Evolutionary conservation across 1,140 invertebrate species (phyloP).

Genomic region (Drosophila yakuba): DNA sequence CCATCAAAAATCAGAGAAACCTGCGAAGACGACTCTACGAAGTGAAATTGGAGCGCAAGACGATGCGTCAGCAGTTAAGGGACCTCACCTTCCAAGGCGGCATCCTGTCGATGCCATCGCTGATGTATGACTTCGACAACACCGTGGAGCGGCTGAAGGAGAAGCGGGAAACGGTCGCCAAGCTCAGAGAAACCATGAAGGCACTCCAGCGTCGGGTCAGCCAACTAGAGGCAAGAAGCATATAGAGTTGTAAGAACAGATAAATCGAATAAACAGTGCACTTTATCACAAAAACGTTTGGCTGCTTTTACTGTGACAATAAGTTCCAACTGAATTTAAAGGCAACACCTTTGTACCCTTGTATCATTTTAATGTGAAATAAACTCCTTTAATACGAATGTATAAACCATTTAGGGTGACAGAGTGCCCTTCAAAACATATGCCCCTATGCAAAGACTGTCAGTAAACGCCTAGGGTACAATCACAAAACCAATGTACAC

Average conservation of each 20-base stretch:
- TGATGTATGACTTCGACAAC: conserved; percentile 70
- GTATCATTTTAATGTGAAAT: no score
- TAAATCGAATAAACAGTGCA: neutral
- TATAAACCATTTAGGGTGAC: no score
- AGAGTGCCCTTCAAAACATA: no score
- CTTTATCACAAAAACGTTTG: neutral
- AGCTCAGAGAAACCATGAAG: conserved; percentile 39
- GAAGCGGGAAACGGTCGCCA: conserved; percentile 2
- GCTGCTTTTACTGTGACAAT: no score
- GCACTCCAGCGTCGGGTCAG: conserved; percentile 17
- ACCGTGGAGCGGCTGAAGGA: conserved; percentile 37
- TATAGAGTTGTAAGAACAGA: neutral
- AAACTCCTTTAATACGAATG: no score
- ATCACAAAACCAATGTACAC: conserved; percentile 17
- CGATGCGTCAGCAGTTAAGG: conserved; percentile 23
- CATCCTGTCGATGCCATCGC: conserved; percentile 61
- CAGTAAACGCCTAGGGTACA: neutral
- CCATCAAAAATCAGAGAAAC: neutral
- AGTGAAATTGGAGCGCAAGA: conserved; percentile 28
- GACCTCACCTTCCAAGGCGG: conserved; percentile 58
- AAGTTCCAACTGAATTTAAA: neutral
- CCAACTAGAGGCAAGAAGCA: neutral
- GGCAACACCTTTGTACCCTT: no score
- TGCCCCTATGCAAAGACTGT: neutral
- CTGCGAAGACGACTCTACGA: conserved; percentile 21